Conservation (phyloP, 2,888 invertebrate genomes). For the Vandiemenella viatica region DNA sequence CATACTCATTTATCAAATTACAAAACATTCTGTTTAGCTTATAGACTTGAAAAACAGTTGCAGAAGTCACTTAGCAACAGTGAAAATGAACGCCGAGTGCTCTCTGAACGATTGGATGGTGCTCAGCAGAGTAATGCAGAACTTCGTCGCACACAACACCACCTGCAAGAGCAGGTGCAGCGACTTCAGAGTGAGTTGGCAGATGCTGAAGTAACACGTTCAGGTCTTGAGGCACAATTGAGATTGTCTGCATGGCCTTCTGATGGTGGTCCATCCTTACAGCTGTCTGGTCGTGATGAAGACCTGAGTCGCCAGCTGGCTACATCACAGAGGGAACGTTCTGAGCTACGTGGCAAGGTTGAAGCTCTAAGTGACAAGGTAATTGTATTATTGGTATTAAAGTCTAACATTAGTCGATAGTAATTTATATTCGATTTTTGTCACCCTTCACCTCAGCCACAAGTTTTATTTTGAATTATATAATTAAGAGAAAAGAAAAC, state of each 20-base stretch:
- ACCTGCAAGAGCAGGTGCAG: slow-evolving; percentile 58
- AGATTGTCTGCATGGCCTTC: slow-evolving; percentile 43
- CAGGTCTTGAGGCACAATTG: slow-evolving; percentile 65
- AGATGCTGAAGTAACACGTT: slow-evolving; percentile 48
- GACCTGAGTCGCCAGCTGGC: slow-evolving; percentile 50
- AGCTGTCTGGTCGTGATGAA: slow-evolving; percentile 26
- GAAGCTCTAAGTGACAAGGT: slow-evolving; percentile 60
- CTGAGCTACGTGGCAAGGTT: slow-evolving; percentile 60
- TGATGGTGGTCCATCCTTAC: slow-evolving; percentile 44
- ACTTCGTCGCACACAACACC: slow-evolving; percentile 56
- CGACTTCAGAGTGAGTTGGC: slow-evolving; percentile 69
- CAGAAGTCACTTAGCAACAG: slow-evolving; percentile 70
- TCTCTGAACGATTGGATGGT: slow-evolving; percentile 67
- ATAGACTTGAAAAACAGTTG: too few relatives aligned
- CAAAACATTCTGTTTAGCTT: too few relatives aligned
- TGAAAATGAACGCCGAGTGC: slow-evolving; percentile 73
- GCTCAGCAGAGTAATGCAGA: slow-evolving; percentile 58
- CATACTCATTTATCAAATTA: slow-evolving; percentile 21
- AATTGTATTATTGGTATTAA: slow-evolving; percentile 7
- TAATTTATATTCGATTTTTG: too few relatives aligned
- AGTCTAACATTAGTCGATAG: too few relatives aligned
- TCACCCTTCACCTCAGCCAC: too few relatives aligned
- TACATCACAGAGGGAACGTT: slow-evolving; percentile 50
- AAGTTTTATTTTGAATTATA: too few relatives aligned
- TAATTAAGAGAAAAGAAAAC: too few relatives aligned